These are phyloP conservation scores for Acanthochromis polyacanthus DNA, from an alignment of 2,113 vertebrate species.

Conservation along the genomic window DNA sequence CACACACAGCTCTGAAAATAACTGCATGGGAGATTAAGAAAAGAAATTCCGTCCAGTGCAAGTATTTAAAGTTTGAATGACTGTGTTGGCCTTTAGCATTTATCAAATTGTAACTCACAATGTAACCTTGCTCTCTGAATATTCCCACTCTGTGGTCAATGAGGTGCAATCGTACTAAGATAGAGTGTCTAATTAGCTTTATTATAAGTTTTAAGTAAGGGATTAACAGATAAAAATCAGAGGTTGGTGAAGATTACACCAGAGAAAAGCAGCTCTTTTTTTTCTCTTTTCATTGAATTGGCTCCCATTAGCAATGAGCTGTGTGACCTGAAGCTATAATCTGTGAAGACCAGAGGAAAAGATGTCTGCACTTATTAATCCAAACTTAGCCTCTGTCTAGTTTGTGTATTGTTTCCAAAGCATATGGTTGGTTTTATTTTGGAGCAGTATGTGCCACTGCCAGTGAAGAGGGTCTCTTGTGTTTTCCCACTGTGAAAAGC, in stretches of 20 bases:
- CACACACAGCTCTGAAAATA: constrained; percentile 53
- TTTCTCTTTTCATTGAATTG: constrained; percentile 38
- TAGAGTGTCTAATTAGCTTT: constrained; percentile 78
- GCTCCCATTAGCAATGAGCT: constrained; percentile 51
- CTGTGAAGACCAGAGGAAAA: constrained; percentile 25
- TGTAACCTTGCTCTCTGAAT: constrained; percentile 75
- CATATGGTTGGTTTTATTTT: constrained; percentile 39
- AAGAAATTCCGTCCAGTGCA: constrained; percentile 15
- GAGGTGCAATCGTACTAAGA: constrained; percentile 72
- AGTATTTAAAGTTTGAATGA: constrained; percentile 68
- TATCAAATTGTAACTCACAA: constrained; percentile 62
- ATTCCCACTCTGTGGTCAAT: constrained; percentile 68
- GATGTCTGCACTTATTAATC: constrained; percentile 20
- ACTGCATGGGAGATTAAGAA: constrained; percentile 49
- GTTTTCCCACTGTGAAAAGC: constrained; percentile 86
- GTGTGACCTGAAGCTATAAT: constrained; percentile 30
- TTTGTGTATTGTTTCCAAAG: constrained; percentile 32
- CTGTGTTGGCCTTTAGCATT: constrained; percentile 69
- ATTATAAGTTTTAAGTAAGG: constrained; percentile 79
- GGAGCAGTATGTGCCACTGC: constrained; percentile 40
- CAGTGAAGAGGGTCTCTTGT: constrained; percentile 84
- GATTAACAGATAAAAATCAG: constrained; percentile 79
- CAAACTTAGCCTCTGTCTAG: constrained; percentile 6
- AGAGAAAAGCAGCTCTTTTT: constrained; percentile 37
- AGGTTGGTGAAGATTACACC: constrained; percentile 73